Evolutionary conservation across 2,888 invertebrate genomes (phyloP), one percentile per base, ranked within the genome.

Genomic region (Hecatera dysodea): DNA sequence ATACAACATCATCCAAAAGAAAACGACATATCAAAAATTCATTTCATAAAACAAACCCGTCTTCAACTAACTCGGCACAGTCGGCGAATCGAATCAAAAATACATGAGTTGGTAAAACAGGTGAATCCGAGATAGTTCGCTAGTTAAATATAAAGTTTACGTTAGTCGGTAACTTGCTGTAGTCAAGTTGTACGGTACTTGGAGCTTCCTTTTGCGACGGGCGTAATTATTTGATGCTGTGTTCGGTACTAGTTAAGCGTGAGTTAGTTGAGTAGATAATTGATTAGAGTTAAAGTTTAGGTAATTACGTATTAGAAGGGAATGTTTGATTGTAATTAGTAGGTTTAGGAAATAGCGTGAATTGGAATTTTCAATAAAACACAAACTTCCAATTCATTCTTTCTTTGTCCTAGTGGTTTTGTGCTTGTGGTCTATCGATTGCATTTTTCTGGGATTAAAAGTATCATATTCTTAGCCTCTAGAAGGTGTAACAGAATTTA

Each of bases 61-160:
- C 33, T 39, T 27, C 60, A 57, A 62, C 50, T 46, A 57, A 62
- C 50, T 46, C 44, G 11, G 42, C 50, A 56, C 52, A 67, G 72
- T 67, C 63, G 24, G 46, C 27, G 56, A 81, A 75, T 78, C 82
- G 61, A 71, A 81, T 82, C 70, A 84, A 71, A 81, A 83, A 82
- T 81, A 78, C 81, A 81, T 78, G 82, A 81, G 75, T 17, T 39
- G 0, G 56, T 56, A 57, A 65, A 77, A n/a, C 69, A 75, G 69
- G 66, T 70, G 73, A 70, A 74, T 67, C 39, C 46, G 55, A 77
- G 78, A 67, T 72, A 79, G 78, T 77, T 81, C 48, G 57, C 61
- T 72, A 63, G 73, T 78, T 69, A 64, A 81, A 81, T 69, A 78
- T 72, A 73, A 70, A 81, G 64, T 77, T 72, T 57, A 22, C 19